Base-by-base conservation (phyloP, 2,113 vertebrate species). In the Heptranchias perlo region DNA sequence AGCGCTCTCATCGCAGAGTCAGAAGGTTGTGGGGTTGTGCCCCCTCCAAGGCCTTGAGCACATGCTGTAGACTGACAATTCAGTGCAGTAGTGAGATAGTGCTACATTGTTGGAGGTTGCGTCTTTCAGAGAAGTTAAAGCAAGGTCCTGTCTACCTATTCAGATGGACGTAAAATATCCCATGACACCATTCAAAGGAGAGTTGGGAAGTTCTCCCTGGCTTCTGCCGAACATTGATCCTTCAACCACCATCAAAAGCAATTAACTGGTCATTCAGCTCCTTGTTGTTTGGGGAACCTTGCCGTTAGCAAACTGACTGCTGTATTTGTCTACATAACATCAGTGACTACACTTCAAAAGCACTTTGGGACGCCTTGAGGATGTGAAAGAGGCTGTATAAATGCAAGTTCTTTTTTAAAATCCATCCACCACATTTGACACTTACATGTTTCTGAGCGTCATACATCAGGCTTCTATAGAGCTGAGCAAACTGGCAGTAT, bases 381-480 rank as follows among this genome's bases (percentile, higher is more conserved):
- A 44, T 5, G 3, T 44, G 16, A 44, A 21, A 44, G 58, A 58
- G 0, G 58, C 58, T 58, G 58, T 58, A 54, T 54, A 54, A 54
- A 54, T 54, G 6, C 52, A 54, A 54, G 16, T 82, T 82, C 14
- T 47, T 82, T 21, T 44, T 39, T 82, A 28, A n/a, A 94, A 67
- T 13, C 52, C 91, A 23, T 67, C 0, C 93, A 49, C 25, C 47
- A 52, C 21, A 35, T 18, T 47, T 49, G 21, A 7, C 82, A 97
- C 98, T 98, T 97, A 99, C 99, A 69, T 97, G 98, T 97, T 98
- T 99, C 98, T 99, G 99, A 96, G 99, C 98, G 0, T 98, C 99
- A 96, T 99, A 99, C 99, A 99, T 99, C 49, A 99, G 98, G 97
- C 98, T 99, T 96, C 99, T 98, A 97, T 99, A 99, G 82, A 99